Conservation (phyloP, 2,888 invertebrate genomes). For the Phania funesta region DNA sequence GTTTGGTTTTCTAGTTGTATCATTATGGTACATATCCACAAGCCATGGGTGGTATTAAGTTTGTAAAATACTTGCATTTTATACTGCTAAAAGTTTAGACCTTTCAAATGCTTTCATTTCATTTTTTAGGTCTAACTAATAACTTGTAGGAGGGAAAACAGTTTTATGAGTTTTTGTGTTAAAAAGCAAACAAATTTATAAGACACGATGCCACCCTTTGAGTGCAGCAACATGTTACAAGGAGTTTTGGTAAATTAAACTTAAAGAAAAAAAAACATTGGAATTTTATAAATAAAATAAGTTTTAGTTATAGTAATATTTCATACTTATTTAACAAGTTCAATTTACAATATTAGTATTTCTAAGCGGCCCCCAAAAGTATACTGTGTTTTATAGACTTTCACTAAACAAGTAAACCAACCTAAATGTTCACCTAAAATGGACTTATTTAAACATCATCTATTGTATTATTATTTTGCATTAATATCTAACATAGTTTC, state of each 20-base stretch:
- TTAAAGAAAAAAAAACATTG: background rate
- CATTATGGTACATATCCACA: slow-evolving; percentile 44
- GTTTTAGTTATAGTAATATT: too few relatives aligned
- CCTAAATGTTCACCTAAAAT: slow-evolving; percentile 3
- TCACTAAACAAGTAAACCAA: background rate
- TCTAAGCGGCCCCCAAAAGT: background rate
- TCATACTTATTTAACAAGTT: too few relatives aligned
- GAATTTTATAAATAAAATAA: background rate
- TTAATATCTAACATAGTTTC: slow-evolving; percentile 11
- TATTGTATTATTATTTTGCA: slow-evolving; percentile 26
- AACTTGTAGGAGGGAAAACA: slow-evolving; percentile 38
- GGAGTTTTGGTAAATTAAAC: slow-evolving; percentile 7
- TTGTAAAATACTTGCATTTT: slow-evolving; percentile 43
- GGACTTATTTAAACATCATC: slow-evolving; percentile 23
- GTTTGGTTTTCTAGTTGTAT: slow-evolving; percentile 52
- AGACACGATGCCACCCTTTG: slow-evolving; percentile 28
- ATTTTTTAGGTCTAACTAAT: background rate
- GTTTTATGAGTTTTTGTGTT: slow-evolving; percentile 57
- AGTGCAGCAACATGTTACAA: slow-evolving; percentile 24
- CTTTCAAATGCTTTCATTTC: slow-evolving; percentile 47
- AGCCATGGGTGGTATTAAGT: slow-evolving; percentile 57
- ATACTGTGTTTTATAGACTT: background rate
- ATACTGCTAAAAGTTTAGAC: slow-evolving; percentile 54
- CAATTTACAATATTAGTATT: too few relatives aligned
- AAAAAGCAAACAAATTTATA: slow-evolving; percentile 16